phyloP scores from a whole-genome alignment of 2,888 invertebrate species.

The Ectemnius lituratus region DNA sequence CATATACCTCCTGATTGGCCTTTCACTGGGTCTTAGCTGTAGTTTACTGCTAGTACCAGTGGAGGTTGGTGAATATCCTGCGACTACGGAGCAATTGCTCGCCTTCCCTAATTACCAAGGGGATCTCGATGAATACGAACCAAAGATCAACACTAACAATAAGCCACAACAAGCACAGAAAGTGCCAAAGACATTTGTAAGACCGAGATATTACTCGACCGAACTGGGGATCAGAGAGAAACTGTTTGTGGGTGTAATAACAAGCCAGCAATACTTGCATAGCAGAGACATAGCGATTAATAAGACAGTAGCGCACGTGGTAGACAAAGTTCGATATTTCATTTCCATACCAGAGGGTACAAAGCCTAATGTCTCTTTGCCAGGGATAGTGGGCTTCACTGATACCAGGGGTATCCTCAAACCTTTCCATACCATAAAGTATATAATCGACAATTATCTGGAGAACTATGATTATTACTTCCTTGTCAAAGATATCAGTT shows the following conservation, averaged over 20 bases:
- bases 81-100: constrained; percentile 45
- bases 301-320: constrained; percentile 90
- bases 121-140: constrained; percentile 77
- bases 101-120: constrained; percentile 57
- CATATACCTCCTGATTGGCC: constrained; percentile 81
- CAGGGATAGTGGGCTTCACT: constrained; percentile 92
- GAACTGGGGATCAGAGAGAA: constrained; percentile 96
- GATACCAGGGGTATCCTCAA: constrained; percentile 87
- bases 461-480: constrained; percentile 96
- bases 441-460: constrained; percentile 92
- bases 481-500: constrained; percentile 90
- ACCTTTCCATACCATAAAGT: constrained; percentile 93
- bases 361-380: constrained; percentile 80
- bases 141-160: constrained; percentile 77
- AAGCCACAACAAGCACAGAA: constrained; percentile 78
- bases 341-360: constrained; percentile 80
- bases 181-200: constrained; percentile 82
- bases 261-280: constrained; percentile 85
- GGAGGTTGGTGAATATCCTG: constrained; percentile 75
- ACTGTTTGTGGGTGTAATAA: constrained; percentile 91
- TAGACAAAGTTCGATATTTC: constrained; percentile 91
- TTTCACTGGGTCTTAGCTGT: constrained; percentile 80
- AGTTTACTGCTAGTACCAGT: constrained; percentile 80
- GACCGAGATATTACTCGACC: constrained; percentile 96
- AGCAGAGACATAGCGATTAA: constrained; percentile 91